Conservation (phyloP, 1,140 invertebrate species). For the Drosophila orena region DNA sequence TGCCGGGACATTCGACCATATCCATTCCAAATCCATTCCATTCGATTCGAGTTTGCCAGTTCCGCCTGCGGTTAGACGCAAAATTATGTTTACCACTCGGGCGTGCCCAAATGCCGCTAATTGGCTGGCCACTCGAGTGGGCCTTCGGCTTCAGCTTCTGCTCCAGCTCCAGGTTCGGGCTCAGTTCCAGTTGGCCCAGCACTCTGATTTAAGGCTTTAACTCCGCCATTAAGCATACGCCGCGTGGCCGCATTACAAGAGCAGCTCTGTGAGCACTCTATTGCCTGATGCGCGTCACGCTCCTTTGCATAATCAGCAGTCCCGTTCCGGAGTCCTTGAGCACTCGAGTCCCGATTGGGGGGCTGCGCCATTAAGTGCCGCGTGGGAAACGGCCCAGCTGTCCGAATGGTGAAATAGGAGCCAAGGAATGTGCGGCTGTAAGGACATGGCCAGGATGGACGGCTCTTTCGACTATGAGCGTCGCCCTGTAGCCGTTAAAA, state of each 20-base stretch:
- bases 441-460: conserved; percentile 22
- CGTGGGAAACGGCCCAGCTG: conserved; percentile 67
- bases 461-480: conserved; percentile 22
- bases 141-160: too few relatives aligned
- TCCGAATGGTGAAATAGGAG: conserved; percentile 24
- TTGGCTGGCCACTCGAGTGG: conserved; percentile 50
- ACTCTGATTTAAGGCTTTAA: conserved; percentile 62
- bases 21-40: conserved; percentile 30
- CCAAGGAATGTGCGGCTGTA: background rate
- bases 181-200: conserved; percentile 1
- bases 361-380: conserved; percentile 63
- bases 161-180: too few relatives aligned
- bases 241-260: conserved; percentile 47
- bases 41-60: conserved; percentile 8
- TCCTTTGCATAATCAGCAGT: conserved; percentile 76
- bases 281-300: conserved; percentile 59
- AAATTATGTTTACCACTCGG: conserved; percentile 62
- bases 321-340: conserved; percentile 20
- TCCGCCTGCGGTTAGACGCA: conserved; percentile 65
- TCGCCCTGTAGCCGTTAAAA: conserved; percentile 70
- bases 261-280: conserved; percentile 49
- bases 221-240: conserved; percentile 60
- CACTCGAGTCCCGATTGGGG: conserved; percentile 12
- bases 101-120: conserved; percentile 52
- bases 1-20: conserved; percentile 32